These are phyloP conservation scores for Teinopalpus imperialis DNA, from an alignment of 2,888 invertebrate genomes.

Conservation along the genomic window DNA sequence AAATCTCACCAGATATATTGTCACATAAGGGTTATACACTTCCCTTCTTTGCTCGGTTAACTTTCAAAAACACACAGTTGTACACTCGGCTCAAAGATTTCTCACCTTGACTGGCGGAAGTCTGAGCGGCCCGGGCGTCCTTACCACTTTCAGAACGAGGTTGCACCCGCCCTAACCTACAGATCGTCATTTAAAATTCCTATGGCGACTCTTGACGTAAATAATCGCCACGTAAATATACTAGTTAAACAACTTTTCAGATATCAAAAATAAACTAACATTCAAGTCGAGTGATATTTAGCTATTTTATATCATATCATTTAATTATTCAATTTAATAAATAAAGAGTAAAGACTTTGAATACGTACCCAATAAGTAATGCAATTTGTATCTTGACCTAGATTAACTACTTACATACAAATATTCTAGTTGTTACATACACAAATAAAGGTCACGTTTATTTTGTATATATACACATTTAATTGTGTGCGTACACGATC, in stretches of 20 bases:
- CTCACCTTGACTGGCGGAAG: conserved; percentile 74
- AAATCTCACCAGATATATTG: too few relatives aligned
- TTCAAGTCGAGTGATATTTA: conserved; percentile 12
- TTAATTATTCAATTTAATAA: neutral
- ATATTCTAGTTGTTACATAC: conserved; percentile 19
- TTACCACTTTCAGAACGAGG: conserved; percentile 61
- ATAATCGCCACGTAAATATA: conserved; percentile 1
- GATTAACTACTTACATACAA: conserved; percentile 19
- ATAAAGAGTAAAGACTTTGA: conserved; percentile 10
- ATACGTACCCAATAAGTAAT: conserved; percentile 14
- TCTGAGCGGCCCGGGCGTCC: conserved; percentile 53
- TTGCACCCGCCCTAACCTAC: conserved; percentile 41
- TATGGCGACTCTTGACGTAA: conserved; percentile 1
- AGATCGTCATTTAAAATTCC: conserved; percentile 21
- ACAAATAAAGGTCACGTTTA: conserved; percentile 24
- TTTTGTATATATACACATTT: conserved; percentile 4
- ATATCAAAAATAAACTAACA: conserved; percentile 10
- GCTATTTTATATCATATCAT: neutral
- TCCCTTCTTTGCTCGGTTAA: neutral
- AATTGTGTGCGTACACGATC: conserved; percentile 5
- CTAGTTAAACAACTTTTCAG: conserved; percentile 13
- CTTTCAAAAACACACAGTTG: conserved; percentile 20
- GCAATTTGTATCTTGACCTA: conserved; percentile 24
- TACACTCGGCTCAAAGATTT: conserved; percentile 33
- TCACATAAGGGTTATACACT: too few relatives aligned